A percentile compares a stretch with the other conserved stretches of the same genome.
Evolutionary conservation across 2,888 invertebrate species (phyloP).

Genomic region (Brachypterus glaber): DNA sequence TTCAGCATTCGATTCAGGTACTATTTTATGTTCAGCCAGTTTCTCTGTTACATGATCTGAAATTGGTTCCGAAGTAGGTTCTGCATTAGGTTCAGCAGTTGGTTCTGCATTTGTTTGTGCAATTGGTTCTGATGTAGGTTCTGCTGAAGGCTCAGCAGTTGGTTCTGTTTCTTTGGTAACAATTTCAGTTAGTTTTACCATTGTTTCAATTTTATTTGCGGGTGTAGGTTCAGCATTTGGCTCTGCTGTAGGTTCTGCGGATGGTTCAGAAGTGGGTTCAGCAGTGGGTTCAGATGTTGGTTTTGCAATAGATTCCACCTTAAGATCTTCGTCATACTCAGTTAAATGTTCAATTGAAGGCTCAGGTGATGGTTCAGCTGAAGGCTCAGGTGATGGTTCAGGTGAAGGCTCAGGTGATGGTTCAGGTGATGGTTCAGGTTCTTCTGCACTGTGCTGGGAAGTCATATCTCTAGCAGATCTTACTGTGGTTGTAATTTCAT

Average conservation of each 20-base stretch:
- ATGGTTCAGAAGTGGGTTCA: constrained; percentile 26
- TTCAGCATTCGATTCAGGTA: constrained; percentile 19
- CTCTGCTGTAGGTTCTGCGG: constrained; percentile 12
- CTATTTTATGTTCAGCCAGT: constrained; percentile 17
- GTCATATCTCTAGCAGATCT: constrained; percentile 4
- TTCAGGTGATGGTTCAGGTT: constrained; percentile 25
- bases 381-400: constrained; percentile 26
- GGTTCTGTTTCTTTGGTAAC: constrained; percentile 23
- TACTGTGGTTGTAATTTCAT: constrained; percentile 1
- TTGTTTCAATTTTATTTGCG: constrained; percentile 23
- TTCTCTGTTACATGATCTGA: background rate
- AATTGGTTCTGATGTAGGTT: constrained; percentile 23
- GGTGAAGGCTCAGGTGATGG: constrained; percentile 23
- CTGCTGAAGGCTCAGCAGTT: constrained; percentile 21
- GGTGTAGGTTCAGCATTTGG: constrained; percentile 22
- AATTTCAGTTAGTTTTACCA: constrained; percentile 16
- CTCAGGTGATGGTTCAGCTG: constrained; percentile 22
- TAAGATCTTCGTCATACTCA: too few relatives aligned
- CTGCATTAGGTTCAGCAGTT: constrained; percentile 14
- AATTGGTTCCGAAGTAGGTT: constrained; percentile 15
- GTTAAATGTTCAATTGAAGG: constrained; percentile 29
- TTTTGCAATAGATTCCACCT: constrained; percentile 6
- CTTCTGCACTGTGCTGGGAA: constrained; percentile 10
- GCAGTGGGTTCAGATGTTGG: constrained; percentile 27
- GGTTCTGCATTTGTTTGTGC: constrained; percentile 23